Percentiles rank a stretch among this genome's conserved stretches.
These are phyloP conservation scores for Philaenus spumarius DNA, from an alignment of 1,140 invertebrate species.

Conservation along the genomic window DNA sequence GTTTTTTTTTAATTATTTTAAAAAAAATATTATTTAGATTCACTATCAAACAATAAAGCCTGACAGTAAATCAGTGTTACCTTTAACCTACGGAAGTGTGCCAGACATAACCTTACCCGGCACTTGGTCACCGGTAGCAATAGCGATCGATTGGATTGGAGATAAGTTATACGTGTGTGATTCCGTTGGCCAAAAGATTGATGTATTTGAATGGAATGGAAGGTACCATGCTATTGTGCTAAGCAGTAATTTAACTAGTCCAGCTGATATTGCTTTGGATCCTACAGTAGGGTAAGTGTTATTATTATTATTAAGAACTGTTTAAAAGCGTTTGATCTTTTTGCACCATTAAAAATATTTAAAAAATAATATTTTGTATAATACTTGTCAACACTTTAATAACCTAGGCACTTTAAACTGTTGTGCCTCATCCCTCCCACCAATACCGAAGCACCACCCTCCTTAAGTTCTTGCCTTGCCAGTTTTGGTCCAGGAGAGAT, in stretches of 20 bases:
- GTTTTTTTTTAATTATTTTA: neutral
- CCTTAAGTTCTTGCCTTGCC: too few relatives aligned
- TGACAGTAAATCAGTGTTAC: slow-evolving; percentile 34
- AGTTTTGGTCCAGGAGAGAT: too few relatives aligned
- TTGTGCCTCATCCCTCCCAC: too few relatives aligned
- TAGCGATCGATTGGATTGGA: slow-evolving; percentile 96
- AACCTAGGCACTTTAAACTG: too few relatives aligned
- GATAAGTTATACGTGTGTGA: slow-evolving; percentile 95
- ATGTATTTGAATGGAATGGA: slow-evolving; percentile 84
- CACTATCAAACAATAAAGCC: slow-evolving; percentile 52
- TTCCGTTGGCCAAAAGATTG: slow-evolving; percentile 84
- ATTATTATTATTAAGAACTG: too few relatives aligned
- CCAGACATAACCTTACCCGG: slow-evolving; percentile 62
- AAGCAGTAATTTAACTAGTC: slow-evolving; percentile 84
- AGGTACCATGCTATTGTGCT: slow-evolving; percentile 81
- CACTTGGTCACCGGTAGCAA: slow-evolving; percentile 78
- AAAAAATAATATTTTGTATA: too few relatives aligned
- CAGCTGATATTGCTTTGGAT: slow-evolving; percentile 86
- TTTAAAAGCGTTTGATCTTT: too few relatives aligned
- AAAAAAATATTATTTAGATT: slow-evolving; percentile 43
- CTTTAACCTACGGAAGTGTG: slow-evolving; percentile 33
- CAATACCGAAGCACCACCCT: too few relatives aligned
- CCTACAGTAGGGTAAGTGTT: slow-evolving; percentile 66
- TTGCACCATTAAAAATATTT: too few relatives aligned
- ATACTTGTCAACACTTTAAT: too few relatives aligned